A percentile compares a stretch with the other conserved stretches of the same genome.
Evolutionary conservation across 2,113 vertebrate species (phyloP).

Genomic region (Erinaceus europaeus): DNA sequence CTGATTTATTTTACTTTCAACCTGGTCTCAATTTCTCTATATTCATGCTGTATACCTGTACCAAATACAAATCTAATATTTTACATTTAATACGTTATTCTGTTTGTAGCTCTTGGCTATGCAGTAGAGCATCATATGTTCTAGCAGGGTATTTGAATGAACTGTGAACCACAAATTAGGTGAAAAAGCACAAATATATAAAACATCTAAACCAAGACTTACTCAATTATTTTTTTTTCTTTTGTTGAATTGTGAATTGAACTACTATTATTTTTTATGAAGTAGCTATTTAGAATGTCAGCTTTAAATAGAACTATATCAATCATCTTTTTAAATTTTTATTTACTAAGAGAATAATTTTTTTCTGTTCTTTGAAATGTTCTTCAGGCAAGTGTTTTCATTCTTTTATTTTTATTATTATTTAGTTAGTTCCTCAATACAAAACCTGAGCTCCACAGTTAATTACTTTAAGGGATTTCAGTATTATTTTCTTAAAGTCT

Average conservation of each 20-base stretch:
- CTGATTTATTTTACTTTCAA: constrained; percentile 46
- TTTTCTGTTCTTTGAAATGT: background rate
- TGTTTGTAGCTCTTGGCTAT: background rate
- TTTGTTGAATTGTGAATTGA: background rate
- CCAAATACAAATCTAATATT: constrained; percentile 10
- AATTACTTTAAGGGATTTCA: background rate
- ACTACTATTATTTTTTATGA: background rate
- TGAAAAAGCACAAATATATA: constrained; percentile 2
- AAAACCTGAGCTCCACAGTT: background rate
- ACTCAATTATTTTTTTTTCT: background rate
- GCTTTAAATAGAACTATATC: background rate
- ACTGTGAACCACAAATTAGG: background rate
- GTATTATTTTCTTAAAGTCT: background rate
- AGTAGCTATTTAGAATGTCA: constrained; percentile 4
- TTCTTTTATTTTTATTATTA: too few relatives aligned
- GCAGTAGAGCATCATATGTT: background rate
- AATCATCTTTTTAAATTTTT: background rate
- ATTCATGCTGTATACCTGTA: background rate
- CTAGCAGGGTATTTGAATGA: constrained; percentile 6
- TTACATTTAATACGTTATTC: constrained; percentile 1
- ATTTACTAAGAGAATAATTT: background rate
- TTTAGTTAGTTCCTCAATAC: background rate
- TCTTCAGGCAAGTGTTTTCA: background rate
- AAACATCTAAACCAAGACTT: background rate
- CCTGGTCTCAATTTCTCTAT: background rate